Evolutionary conservation across 2,888 invertebrate species (phyloP), one percentile per base, ranked within the genome.

Genomic region (Dorcus hopei): DNA sequence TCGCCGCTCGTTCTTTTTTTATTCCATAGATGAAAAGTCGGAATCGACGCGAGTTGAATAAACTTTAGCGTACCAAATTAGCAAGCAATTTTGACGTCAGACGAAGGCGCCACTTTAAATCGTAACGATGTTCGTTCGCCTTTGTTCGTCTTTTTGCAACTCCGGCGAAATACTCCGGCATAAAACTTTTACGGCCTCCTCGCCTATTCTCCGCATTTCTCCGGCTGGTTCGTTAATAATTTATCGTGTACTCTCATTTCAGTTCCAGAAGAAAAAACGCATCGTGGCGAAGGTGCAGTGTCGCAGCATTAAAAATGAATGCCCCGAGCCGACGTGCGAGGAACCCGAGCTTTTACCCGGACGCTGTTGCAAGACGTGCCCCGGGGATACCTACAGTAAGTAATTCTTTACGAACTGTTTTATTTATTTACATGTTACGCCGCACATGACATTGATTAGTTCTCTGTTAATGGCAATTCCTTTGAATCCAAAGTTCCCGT

Each of bases 331-430:
- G 14, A 86, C 86, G 14, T 96, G 96, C 78, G 89, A 89, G 62
- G 90, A 93, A 68, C 95, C 95, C 0, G 88, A 92, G 42, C 82
- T 93, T 58, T 80, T 90, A 64, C 90, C 92, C 16, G 93, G 93
- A 64, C 85, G 90, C 70, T 96, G 96, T 81, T 96, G 96, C 82
- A 96, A 95, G 81, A 87, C 90, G 4, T 96, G 96, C 75, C 92
- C 93, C 6, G 92, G 90, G 64, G 90, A 92, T 76, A 86, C 66
- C 43, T 65, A 71, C 65, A 74, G 78, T 78, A 71, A 77, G 78
- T 76, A 45, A n/a, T 26, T 8, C 33, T 47, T 45, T 41, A 16
- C 26, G 11, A 9, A 50, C 23, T 16, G 16, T 16, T 38, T 19
- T 9, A 16, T 9, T 40, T 7, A 23, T 23, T 39, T 39, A 40